Conservation (phyloP, 1,140 invertebrate genomes). For the Campoletis sonorensis region DNA sequence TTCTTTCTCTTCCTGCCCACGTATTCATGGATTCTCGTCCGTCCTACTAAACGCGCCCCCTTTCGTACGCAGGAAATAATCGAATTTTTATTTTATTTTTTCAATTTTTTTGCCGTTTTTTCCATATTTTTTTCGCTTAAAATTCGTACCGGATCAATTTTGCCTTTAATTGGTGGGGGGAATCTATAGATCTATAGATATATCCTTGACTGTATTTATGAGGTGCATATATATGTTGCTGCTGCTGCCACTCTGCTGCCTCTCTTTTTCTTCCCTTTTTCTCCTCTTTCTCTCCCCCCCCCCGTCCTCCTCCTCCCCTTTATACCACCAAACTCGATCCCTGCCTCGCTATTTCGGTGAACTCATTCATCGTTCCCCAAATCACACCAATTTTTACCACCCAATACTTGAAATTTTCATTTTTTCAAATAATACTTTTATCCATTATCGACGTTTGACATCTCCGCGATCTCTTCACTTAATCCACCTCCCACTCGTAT, state of each 20-base stretch:
- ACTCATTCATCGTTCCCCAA: constrained; percentile 3
- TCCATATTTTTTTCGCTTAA: not conserved
- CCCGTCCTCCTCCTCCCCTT: not conserved
- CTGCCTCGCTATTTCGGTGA: constrained; percentile 27
- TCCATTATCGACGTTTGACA: not conserved
- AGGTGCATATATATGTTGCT: constrained; percentile 42
- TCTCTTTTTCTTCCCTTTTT: constrained; percentile 35
- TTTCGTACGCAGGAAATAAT: constrained; percentile 37
- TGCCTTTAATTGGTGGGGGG: not conserved
- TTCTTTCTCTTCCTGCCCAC: constrained; percentile 31
- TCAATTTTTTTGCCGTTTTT: not conserved
- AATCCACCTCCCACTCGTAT: no score
- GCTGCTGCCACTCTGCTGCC: constrained; percentile 20
- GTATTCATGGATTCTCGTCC: constrained; percentile 43
- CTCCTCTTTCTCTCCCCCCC: constrained; percentile 24
- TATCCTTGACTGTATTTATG: not conserved
- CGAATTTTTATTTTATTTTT: not conserved
- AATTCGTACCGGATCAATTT: not conserved
- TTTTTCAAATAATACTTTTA: not conserved
- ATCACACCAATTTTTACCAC: not conserved
- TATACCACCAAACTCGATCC: constrained; percentile 5
- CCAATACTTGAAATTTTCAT: not conserved
- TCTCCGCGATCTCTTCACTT: not conserved
- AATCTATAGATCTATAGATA: not conserved
- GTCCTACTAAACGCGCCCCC: constrained; percentile 27